These are phyloP conservation scores for Barypeithes pellucidus DNA, from an alignment of 2,888 invertebrate species.

Conservation along the genomic window DNA sequence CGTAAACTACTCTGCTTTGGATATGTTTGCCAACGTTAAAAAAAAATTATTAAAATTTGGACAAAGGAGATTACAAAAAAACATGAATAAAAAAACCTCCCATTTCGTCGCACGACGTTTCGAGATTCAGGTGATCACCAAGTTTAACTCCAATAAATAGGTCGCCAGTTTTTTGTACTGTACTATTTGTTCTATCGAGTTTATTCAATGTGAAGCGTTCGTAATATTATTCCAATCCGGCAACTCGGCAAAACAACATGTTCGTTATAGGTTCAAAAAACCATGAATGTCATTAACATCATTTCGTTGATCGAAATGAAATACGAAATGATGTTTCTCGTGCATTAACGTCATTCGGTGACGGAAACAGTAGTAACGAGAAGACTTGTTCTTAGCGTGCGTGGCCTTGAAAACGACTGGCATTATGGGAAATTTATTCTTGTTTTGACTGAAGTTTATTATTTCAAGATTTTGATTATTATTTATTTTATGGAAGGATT, in stretches of 20 bases:
- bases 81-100: no score
- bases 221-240: not conserved
- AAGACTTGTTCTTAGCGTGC: conserved; percentile 15
- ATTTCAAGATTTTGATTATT: not conserved
- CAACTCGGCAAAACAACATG: not conserved
- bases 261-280: conserved; percentile 39
- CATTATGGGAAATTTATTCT: conserved; percentile 28
- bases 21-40: no score
- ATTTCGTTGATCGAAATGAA: conserved; percentile 38
- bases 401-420: conserved; percentile 34
- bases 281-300: conserved; percentile 42
- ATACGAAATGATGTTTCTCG: conserved; percentile 41
- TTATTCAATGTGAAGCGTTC: no score
- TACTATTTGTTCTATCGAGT: no score
- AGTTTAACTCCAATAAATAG: no score
- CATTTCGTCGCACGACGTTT: no score
- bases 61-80: no score
- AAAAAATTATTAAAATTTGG: no score
- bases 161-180: no score
- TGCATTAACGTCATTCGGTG: conserved; percentile 27
- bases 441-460: not conserved
- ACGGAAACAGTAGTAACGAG: conserved; percentile 34
- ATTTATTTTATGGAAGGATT: no score
- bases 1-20: no score
- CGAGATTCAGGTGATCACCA: no score